Base-by-base conservation (phyloP, 2,113 vertebrate genomes). In the Marcusenius ussheri region DNA sequence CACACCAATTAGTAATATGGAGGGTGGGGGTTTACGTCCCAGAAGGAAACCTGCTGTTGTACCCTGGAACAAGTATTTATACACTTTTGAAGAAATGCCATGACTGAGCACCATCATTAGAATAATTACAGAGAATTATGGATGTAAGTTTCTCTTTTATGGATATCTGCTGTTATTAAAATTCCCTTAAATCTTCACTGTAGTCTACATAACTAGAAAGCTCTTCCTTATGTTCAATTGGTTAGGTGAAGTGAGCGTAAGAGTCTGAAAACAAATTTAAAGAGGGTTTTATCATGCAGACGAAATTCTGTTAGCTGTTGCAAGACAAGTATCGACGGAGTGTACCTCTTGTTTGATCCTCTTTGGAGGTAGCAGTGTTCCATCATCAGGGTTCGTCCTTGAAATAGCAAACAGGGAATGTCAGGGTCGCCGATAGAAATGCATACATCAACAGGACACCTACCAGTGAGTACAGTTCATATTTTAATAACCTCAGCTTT, bases 301-400 rank as follows among this genome's bases (percentile, higher is more conserved):
- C 5, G 15, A 77, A 39, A 39, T 17, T 39, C 3, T 35, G 15
- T 35, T 39, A 17, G 31, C 70, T 77, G 27, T 2, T 1, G 27
- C 8, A 15, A 77, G 70, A 35, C 27, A 35, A 74, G 35, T 35
- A 31, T 74, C 13, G 84, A 87, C 13, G 8, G 31, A 47, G 92
- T 95, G 92, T 91, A 98, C 98, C 96, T 99, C 98, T 45, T 97
- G 97, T 93, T 97, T 98, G 70, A 96, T 95, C 92, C 97, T 97
- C 93, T 99, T 99, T 83, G 95, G 93, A 27, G 92, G 88, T 53
- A 93, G 87, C 5, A 91, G 42, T 45, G 91, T 89, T 91, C 88
- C 93, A 62, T 96, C 96, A 24, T 96, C 95, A 7, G 95, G 58
- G 77, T 96, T 97, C 1, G 96, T 93, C 93, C 98, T 99, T 89